Evolutionary conservation across 2,888 invertebrate species (phyloP).

Genomic region (Emesis furor): DNA sequence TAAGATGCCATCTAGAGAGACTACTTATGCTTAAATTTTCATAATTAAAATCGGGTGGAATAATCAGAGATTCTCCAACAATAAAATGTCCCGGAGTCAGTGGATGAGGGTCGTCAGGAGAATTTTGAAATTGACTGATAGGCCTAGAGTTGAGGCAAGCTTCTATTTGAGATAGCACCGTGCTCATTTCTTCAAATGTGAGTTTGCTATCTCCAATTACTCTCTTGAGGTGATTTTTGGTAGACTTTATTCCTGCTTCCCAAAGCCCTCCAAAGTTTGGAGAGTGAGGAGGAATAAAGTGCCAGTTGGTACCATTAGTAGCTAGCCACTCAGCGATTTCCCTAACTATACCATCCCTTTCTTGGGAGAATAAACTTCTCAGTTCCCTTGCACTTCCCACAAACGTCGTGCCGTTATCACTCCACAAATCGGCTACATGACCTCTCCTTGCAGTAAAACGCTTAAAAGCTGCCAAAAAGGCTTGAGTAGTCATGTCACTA

Average conservation of each 20-base stretch:
- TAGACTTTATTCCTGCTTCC: conserved; percentile 3
- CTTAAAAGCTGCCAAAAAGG: conserved; percentile 42
- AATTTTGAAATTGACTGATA: background rate
- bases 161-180: conserved; percentile 1
- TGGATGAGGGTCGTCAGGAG: background rate
- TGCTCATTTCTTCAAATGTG: background rate
- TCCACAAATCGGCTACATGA: conserved; percentile 48
- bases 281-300: conserved; percentile 19
- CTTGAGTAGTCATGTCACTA: background rate
- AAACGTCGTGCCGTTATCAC: conserved; percentile 63
- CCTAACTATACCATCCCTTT: background rate
- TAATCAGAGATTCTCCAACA: background rate
- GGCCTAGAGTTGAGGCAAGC: conserved; percentile 10
- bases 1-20: background rate
- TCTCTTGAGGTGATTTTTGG: conserved; percentile 4
- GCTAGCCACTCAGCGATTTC: background rate
- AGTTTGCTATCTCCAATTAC: background rate
- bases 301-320: conserved; percentile 4
- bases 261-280: background rate
- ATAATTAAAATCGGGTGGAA: background rate
- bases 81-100: background rate
- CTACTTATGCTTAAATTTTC: background rate
- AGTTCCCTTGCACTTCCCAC: conserved; percentile 49
- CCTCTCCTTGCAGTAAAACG: conserved; percentile 60
- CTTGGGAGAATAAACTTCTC: background rate